Percentiles rank a stretch among this genome's conserved stretches.
Conservation (phyloP, 1,140 invertebrate genomes). For the Achatina immaculata region DNA sequence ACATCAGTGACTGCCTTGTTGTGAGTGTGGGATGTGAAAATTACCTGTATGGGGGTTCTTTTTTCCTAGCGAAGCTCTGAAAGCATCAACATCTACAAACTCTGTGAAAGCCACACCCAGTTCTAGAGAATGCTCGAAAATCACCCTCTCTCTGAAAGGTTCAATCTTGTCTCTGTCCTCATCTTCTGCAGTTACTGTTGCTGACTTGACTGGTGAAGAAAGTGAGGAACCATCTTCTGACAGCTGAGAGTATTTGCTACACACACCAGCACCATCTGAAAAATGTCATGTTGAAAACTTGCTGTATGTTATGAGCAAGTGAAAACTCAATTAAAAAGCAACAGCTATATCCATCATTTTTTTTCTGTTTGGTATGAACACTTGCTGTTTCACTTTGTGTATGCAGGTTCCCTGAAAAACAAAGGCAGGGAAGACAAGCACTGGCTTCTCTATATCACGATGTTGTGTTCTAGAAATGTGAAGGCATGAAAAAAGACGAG, state of each 20-base stretch:
- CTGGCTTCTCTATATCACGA: background rate
- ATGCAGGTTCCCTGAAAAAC: too few relatives aligned
- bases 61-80: conserved; percentile 10
- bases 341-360: background rate
- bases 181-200: background rate
- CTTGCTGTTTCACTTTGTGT: background rate
- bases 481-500: too few relatives aligned
- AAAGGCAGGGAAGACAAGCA: background rate
- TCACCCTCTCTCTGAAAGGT: background rate
- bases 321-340: background rate
- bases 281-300: background rate
- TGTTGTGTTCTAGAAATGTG: too few relatives aligned
- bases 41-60: conserved; percentile 29
- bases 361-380: background rate
- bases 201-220: conserved; percentile 22
- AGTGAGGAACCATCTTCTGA: conserved; percentile 34
- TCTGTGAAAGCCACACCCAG: conserved; percentile 24
- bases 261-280: conserved; percentile 20
- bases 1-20: too few relatives aligned
- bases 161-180: background rate
- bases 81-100: conserved; percentile 33
- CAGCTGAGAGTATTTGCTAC: conserved; percentile 40
- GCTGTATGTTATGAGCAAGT: background rate
- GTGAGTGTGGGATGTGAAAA: too few relatives aligned
- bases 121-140: conserved; percentile 28